Base-by-base conservation (phyloP, 2,888 invertebrate species). In the Sturmia bella region DNA sequence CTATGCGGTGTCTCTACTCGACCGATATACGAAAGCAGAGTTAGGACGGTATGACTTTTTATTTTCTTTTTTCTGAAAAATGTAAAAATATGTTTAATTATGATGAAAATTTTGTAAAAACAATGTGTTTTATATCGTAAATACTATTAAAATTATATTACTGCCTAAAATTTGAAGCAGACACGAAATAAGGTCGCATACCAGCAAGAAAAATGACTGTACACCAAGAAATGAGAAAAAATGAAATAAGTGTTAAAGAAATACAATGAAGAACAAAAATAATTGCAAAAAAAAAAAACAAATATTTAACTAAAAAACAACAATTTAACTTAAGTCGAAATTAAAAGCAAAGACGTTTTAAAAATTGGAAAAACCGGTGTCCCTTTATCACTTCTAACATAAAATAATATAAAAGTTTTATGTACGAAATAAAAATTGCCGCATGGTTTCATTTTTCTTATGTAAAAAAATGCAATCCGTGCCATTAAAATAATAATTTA, bases 121-220 rank as follows among this genome's bases (percentile, higher is more conserved):
- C 13, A 12, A 75, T 5, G 11, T 37, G 48, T 43, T 68, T 15
- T 4, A 43, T 41, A 50, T 43, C 1, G 7, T 13, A 59, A 17
- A 52, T 37, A 43, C 9, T n/a, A 7, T 11, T 39, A 24, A 32
- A 43, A 57, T 70, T 11, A 4, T 4, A 3, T 32, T 7, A 7
- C 32, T 32, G 32, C 32, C 52, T 32, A 19, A 50, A 39, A 12
- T 61, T 59, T 27, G 12, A 61, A 3, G 27, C 4, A 41, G 70
- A 70, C 66, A 27, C 41, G 76, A 84, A 84, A 81, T 84, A 83
- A 84, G 84, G 84, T 84, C 84, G 83, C 54, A 74, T 83, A 70
- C 52, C 59, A 50, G 48, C 48, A 63, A 43, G 75, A 82, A 80
- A 84, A 84, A 85, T 85, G 83, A 85, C 85, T 85, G 85, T 85